Evolutionary conservation across 2,888 invertebrate species (phyloP).

Genomic region (Cosmorhoe ocellata): DNA sequence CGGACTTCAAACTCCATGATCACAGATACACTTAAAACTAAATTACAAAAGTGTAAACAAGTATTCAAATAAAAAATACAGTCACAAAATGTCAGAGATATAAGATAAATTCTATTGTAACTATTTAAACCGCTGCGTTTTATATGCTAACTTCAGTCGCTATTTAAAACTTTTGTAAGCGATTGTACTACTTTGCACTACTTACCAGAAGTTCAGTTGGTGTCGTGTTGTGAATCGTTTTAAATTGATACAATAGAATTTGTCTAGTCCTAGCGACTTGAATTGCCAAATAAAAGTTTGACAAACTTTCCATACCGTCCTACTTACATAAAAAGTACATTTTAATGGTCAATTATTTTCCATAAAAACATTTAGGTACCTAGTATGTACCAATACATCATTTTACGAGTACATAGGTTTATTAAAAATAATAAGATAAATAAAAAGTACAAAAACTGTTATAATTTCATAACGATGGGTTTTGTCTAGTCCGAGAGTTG

Average conservation of each 20-base stretch:
- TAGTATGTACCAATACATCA: slow-evolving; percentile 6
- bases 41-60: slow-evolving; percentile 16
- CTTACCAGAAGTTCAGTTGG: no score
- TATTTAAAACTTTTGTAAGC: not conserved
- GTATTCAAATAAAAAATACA: no score
- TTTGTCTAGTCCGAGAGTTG: slow-evolving; percentile 24
- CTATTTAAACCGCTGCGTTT: not conserved
- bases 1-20: not conserved
- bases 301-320: no score
- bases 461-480: slow-evolving; percentile 26
- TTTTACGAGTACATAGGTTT: not conserved
- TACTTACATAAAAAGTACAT: not conserved
- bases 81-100: not conserved
- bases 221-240: no score
- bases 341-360: not conserved
- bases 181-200: not conserved
- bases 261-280: not conserved
- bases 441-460: slow-evolving; percentile 19
- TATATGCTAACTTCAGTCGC: not conserved
- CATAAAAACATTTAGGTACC: not conserved
- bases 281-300: not conserved
- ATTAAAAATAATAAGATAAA: slow-evolving; percentile 12
- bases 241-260: slow-evolving; percentile 4
- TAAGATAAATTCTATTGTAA: slow-evolving; percentile 5
- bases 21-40: slow-evolving; percentile 13